These are phyloP conservation scores for Thelaira solivaga DNA, from an alignment of 2,888 invertebrate species.

Conservation along the genomic window DNA sequence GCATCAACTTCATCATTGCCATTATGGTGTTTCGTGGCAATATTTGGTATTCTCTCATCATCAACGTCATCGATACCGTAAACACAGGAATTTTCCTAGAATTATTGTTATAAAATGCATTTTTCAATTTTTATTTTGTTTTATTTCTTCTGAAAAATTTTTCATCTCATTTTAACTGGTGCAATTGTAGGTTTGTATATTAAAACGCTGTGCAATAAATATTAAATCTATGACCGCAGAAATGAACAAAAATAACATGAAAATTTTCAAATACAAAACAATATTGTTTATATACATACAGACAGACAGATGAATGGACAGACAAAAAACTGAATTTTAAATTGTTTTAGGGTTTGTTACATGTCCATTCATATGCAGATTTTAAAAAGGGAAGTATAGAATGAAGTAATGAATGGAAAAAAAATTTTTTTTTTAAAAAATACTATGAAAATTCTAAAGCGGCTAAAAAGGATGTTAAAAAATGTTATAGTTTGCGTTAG, in stretches of 20 bases:
- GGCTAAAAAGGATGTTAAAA: too few relatives aligned
- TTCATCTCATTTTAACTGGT: background rate
- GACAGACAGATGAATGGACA: background rate
- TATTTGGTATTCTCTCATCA: slow-evolving; percentile 16
- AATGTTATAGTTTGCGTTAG: too few relatives aligned
- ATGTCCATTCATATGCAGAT: background rate
- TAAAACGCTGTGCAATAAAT: slow-evolving; percentile 35
- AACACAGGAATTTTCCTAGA: slow-evolving; percentile 28
- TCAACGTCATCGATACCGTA: slow-evolving; percentile 24
- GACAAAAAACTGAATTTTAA: background rate
- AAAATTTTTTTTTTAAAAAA: too few relatives aligned
- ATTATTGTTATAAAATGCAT: slow-evolving; percentile 27
- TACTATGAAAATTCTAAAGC: too few relatives aligned
- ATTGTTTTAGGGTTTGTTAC: slow-evolving; percentile 33
- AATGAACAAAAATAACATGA: slow-evolving; percentile 26
- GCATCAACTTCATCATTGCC: background rate
- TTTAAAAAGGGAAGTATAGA: slow-evolving; percentile 5
- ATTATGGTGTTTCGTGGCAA: slow-evolving; percentile 14
- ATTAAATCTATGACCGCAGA: slow-evolving; percentile 53
- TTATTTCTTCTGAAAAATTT: background rate
- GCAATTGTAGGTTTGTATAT: slow-evolving; percentile 24
- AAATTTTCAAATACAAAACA: slow-evolving; percentile 42
- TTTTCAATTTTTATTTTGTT: background rate
- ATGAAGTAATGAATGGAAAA: background rate
- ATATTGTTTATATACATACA: slow-evolving; percentile 39